phyloP scores from a whole-genome alignment of 2,797 vertebrate genomes.

The Acanthornis magna region DNA sequence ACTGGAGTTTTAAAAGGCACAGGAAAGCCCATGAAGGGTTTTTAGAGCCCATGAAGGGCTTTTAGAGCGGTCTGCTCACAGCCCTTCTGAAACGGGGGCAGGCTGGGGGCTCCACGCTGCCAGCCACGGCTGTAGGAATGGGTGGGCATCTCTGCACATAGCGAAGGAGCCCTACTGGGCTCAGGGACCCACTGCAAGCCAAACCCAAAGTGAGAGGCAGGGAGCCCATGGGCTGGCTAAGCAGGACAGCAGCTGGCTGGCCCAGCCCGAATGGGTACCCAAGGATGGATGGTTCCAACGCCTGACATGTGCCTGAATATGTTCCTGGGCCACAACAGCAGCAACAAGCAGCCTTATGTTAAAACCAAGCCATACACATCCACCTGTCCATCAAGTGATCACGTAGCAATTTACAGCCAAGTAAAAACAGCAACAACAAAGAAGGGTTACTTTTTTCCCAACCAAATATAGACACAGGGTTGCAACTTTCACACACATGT shows the following conservation, averaged over 20 bases:
- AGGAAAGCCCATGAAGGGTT: not conserved
- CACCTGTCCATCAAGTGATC: not conserved
- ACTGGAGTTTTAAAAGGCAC: not conserved
- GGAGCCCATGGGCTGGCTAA: fast-evolving
- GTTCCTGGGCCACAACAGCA: fast-evolving
- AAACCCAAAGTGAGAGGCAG: not conserved
- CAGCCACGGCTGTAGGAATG: fast-evolving
- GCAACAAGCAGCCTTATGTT: not conserved
- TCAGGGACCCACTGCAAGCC: not conserved
- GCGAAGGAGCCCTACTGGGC: fast-evolving
- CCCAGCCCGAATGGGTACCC: fast-evolving
- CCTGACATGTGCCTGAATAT: fast-evolving
- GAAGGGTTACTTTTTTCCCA: not conserved
- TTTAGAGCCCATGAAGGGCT: not conserved
- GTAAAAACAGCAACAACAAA: not conserved
- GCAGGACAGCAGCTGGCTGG: fast-evolving
- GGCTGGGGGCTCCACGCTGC: fast-evolving
- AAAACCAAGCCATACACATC: not conserved
- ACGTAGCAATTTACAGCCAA: fast-evolving
- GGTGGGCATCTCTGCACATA: fast-evolving
- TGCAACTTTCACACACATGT: not conserved
- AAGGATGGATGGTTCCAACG: not conserved
- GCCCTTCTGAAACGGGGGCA: fast-evolving
- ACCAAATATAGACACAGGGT: not conserved
- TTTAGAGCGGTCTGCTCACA: fast-evolving